Evolutionary conservation across 2,797 vertebrate genomes (phyloP).

Genomic region (Microctenopoma stevenorrisi): DNA sequence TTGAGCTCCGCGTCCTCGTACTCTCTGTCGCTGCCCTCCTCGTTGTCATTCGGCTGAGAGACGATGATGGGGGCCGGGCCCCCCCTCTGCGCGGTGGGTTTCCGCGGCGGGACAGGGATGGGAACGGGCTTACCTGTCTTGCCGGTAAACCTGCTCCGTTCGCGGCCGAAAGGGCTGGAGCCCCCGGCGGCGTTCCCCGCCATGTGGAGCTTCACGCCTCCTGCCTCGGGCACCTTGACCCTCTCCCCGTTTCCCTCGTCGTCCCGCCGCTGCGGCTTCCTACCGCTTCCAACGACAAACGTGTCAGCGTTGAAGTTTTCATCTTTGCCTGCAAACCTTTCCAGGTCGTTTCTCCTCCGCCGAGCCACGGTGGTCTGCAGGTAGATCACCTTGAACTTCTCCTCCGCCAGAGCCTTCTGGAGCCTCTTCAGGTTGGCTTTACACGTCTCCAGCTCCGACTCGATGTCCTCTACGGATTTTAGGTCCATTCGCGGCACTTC

Average conservation of each 20-base stretch:
- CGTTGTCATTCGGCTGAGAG: slow-evolving; percentile 54
- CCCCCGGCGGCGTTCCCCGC: slow-evolving; percentile 34
- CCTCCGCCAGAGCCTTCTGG: slow-evolving; percentile 90
- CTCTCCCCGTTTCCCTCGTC: slow-evolving; percentile 29
- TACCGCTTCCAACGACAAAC: not conserved
- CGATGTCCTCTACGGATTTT: slow-evolving; percentile 85
- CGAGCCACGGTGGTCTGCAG: slow-evolving; percentile 88
- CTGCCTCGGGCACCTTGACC: slow-evolving; percentile 33
- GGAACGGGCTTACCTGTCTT: slow-evolving; percentile 78
- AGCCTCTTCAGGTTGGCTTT: slow-evolving; percentile 86
- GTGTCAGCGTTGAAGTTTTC: slow-evolving; percentile 64
- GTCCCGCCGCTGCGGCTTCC: slow-evolving; percentile 27
- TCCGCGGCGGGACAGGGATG: slow-evolving; percentile 74
- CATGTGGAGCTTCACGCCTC: slow-evolving; percentile 30
- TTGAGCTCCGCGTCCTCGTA: slow-evolving; percentile 87
- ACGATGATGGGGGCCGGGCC: not conserved
- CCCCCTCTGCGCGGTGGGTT: slow-evolving; percentile 33
- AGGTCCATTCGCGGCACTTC: slow-evolving; percentile 87
- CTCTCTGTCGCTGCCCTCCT: slow-evolving; percentile 83
- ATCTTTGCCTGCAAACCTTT: slow-evolving; percentile 53
- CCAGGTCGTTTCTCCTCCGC: slow-evolving; percentile 64
- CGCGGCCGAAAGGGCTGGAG: slow-evolving; percentile 54
- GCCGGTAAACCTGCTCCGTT: slow-evolving; percentile 65
- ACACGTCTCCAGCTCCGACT: slow-evolving; percentile 88
- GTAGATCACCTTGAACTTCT: slow-evolving; percentile 94